Evolutionary conservation across 2,113 vertebrate species (phyloP), one percentile per base, ranked within the genome.

Genomic region (Pseudorhombus dupliciocellatus): DNA sequence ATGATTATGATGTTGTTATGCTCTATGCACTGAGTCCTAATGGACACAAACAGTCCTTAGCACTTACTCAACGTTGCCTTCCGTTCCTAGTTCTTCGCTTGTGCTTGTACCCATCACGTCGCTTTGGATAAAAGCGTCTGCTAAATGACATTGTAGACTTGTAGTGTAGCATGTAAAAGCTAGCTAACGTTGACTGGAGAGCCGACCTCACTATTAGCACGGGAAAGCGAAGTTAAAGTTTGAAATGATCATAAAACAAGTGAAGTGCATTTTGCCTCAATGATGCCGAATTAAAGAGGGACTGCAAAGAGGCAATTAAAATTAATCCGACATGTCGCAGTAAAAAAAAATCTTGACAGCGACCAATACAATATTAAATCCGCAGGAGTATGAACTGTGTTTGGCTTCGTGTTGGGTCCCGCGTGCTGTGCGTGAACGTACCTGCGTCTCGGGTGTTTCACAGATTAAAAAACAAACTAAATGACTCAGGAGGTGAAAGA

Each of bases 261-360:
- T 24, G 0, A 25, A 15, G 34, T 18, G 42, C 18, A 46, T 15
- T 37, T 12, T 37, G 40, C 18, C 20, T 21, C 2, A 50, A 9
- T 21, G 6, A 51, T 1, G 50, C 80, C 80, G 80, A 65, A 76
- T 21, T 30, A 0, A 1, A 76, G 4, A 53, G 0, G 0, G 0
- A 2, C 1, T 15, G 0, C 0, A 4, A 4, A 24, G 6, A 0
- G 51, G 18, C 30, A 0, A 0, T 10, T 4, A 5, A 2, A 37
- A 1, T 3, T 4, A 15, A 4, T 3, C 16, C 0, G 0, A 0
- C 0, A 1, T 20, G 11, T 25, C 10, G 1, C 5, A 26, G 1
- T 3, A 0, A 2, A 0, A 10, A 4, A 1, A 0, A 0, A 28
- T 1, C 1, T 10, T 18, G 2, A 62, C 1, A 46, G 15, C 40